A percentile compares a stretch with the other conserved stretches of the same genome.
Conservation (phyloP, 2,113 vertebrate genomes). For the Marmota flaviventris region DNA sequence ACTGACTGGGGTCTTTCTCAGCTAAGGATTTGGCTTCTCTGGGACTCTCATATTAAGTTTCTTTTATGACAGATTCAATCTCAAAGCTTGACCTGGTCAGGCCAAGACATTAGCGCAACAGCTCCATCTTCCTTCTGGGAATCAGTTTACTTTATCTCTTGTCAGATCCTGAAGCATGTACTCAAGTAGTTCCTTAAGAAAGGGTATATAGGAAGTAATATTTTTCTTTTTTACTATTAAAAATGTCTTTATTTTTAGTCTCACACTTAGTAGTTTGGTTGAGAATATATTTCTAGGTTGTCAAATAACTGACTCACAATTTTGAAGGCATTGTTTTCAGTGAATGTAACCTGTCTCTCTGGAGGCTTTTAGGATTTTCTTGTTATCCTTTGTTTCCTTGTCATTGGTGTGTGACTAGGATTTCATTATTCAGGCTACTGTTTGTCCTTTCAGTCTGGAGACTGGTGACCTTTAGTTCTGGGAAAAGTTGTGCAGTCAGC, state of each 20-base stretch:
- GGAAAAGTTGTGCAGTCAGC: background rate
- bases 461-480: conserved; percentile 32
- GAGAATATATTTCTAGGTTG: conserved; percentile 11
- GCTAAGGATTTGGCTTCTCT: background rate
- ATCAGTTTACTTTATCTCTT: background rate
- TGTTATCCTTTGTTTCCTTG: conserved; percentile 29
- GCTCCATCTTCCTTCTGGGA: no score
- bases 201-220: background rate
- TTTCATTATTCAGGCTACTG: conserved; percentile 3
- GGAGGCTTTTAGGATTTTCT: conserved; percentile 36
- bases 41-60: conserved; percentile 11
- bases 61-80: background rate
- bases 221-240: background rate
- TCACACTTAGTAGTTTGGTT: conserved; percentile 16
- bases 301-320: conserved; percentile 23
- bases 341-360: background rate
- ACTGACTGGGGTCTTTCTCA: background rate
- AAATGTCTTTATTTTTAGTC: background rate
- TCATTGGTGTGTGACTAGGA: background rate
- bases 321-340: conserved; percentile 40
- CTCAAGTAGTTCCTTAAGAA: background rate
- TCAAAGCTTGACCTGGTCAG: background rate
- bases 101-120: background rate
- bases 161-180: background rate
- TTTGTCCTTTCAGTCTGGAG: background rate